These are phyloP conservation scores for Elysia crispata DNA, from an alignment of 2,888 invertebrate genomes.

Conservation along the genomic window DNA sequence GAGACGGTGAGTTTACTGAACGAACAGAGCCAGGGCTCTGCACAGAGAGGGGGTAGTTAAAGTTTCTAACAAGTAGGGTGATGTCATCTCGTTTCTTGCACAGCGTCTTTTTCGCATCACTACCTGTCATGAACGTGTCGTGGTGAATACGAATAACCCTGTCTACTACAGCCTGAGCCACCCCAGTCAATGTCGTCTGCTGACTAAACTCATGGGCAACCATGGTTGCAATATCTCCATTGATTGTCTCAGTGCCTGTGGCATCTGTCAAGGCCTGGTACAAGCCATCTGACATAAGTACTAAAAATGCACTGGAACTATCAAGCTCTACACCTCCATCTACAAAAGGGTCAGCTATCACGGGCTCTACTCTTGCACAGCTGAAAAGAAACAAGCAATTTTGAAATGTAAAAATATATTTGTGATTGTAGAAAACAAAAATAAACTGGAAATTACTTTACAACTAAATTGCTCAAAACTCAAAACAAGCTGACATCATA, in stretches of 20 bases:
- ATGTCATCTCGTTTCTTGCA: conserved; percentile 87
- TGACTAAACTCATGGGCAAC: conserved; percentile 82
- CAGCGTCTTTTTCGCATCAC: conserved; percentile 60
- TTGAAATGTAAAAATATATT: not conserved
- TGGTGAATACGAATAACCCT: conserved; percentile 90
- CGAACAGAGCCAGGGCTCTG: conserved; percentile 70
- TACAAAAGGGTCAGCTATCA: conserved; percentile 88
- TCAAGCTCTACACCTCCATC: conserved; percentile 88
- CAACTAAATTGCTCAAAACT: too few species aligned
- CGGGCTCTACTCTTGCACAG: conserved; percentile 86
- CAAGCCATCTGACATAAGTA: conserved; percentile 91
- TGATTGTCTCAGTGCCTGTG: conserved; percentile 86
- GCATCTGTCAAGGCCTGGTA: conserved; percentile 90
- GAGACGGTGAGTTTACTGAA: conserved; percentile 45
- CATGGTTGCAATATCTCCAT: conserved; percentile 73
- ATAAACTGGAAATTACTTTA: too few species aligned
- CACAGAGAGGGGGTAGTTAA: conserved; percentile 86
- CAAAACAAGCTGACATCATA: too few species aligned
- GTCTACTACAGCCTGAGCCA: conserved; percentile 91
- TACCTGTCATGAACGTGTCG: conserved; percentile 83
- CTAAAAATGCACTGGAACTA: conserved; percentile 87
- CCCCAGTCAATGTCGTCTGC: conserved; percentile 87
- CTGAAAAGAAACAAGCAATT: conserved; percentile 66
- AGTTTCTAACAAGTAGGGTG: conserved; percentile 90
- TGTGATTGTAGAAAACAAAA: too few species aligned